These are phyloP conservation scores for Brienomyrus longianalis DNA, from an alignment of 2,113 vertebrate genomes.

Conservation along the genomic window DNA sequence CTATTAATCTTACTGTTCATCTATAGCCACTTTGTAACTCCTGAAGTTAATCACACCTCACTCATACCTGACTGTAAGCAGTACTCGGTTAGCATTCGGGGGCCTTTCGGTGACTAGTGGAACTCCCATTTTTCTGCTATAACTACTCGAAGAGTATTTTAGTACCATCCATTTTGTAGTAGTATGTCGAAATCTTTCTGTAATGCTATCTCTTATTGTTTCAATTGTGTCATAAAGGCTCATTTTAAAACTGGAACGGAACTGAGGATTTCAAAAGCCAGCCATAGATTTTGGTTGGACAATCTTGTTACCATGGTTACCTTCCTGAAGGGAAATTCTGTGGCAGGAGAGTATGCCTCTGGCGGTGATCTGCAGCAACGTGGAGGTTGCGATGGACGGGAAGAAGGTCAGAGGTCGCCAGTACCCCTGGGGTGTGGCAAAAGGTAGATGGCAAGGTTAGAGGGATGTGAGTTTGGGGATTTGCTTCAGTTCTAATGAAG, in stretches of 20 bases:
- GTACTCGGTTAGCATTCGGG: background rate
- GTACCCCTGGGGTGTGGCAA: constrained; percentile 72
- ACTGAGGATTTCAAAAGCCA: background rate
- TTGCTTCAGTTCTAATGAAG: background rate
- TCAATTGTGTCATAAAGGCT: background rate
- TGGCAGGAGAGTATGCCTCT: constrained; percentile 66
- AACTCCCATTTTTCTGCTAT: background rate
- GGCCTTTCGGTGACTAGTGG: background rate
- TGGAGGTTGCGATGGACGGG: constrained; percentile 67
- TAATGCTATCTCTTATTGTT: background rate
- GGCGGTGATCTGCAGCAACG: constrained; percentile 68
- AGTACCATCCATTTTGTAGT: background rate
- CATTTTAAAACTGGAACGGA: background rate
- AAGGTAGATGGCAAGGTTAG: constrained; percentile 53
- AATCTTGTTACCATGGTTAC: background rate
- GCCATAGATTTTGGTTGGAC: background rate
- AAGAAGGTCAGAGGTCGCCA: constrained; percentile 71
- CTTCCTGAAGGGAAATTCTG: background rate
- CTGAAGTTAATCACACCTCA: background rate
- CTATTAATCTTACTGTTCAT: background rate
- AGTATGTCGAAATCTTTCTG: background rate
- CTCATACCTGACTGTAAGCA: background rate
- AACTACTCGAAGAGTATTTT: background rate
- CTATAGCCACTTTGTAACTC: background rate
- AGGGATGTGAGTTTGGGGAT: background rate